phyloP scores from a whole-genome alignment of 1,140 invertebrate species.

The Galendromus occidentalis region DNA sequence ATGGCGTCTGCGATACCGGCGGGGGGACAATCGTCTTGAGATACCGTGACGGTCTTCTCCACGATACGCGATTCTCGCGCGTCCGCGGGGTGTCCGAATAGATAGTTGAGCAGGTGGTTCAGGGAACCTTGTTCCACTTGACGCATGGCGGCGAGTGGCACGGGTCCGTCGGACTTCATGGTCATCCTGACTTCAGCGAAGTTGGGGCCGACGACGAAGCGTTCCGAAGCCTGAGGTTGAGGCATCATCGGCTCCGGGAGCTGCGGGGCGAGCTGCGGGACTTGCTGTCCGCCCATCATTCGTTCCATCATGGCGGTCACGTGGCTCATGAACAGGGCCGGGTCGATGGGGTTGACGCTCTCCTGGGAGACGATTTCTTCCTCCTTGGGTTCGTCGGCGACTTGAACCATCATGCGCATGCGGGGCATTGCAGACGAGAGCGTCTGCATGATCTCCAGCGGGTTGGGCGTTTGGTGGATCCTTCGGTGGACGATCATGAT shows the following conservation, averaged over 20 bases:
- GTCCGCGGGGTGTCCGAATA: background rate
- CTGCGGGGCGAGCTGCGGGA: too few relatives aligned
- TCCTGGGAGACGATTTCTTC: background rate
- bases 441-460: background rate
- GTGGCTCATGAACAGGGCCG: slow-evolving; percentile 7
- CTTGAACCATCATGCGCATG: background rate
- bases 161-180: background rate
- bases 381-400: background rate
- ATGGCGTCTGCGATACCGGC: background rate
- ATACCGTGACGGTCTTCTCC: background rate
- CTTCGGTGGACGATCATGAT: slow-evolving; percentile 3
- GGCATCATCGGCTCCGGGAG: too few relatives aligned
- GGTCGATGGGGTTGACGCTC: background rate
- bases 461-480: background rate
- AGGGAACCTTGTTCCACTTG: slow-evolving; percentile 4
- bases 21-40: background rate
- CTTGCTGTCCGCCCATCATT: background rate
- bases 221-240: background rate
- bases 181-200: slow-evolving; percentile 8
- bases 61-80: background rate
- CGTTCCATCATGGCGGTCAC: slow-evolving; percentile 1
- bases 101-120: background rate
- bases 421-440: background rate
- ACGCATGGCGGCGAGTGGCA: background rate
- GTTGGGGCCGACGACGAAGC: background rate